Evolutionary conservation across 2,888 invertebrate genomes (phyloP), one percentile per base, ranked within the genome.

Genomic region (Girardia tigrina): DNA sequence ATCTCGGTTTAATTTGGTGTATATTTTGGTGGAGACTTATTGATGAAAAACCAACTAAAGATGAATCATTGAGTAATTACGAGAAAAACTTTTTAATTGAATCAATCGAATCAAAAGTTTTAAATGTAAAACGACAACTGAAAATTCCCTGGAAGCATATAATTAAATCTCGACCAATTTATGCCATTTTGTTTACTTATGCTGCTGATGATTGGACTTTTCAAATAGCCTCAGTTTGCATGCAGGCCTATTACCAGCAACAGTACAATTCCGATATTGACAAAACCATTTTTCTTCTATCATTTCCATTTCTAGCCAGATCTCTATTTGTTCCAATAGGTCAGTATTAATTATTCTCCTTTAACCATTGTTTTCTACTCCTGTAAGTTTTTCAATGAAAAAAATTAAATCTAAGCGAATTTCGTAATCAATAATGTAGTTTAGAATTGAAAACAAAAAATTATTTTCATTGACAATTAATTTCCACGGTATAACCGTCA

Each of bases 201-300:
- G 77, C 77, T 14, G 77, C 77, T 26, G 77, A 77, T 29, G 77
- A 77, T 27, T 77, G 77, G 77, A 77, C 77, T 1, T 77, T 77
- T 69, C 77, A 77, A 71, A 77, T 77, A 26, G 42, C 76, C 20
- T 77, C 77, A 12, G 77, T 77, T 26, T 77, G 77, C 42, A 77
- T 77, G 77, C 77, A 77, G 29, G 26, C 72, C 12, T 77, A 77
- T 72, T 77, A 77, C 23, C 23, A 28, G 8, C 28, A 78, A 16
- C 71, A 73, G 27, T 77, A 77, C 29, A 26, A 77, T 28, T 42
- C 77, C 20, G 42, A 77, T 26, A 77, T 77, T n/a, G 77, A 77
- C 2, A 29, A 71, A 6, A 77, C 77, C 8, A 76, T 77, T 28
- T 27, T 26, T 20, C 29, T 77, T 23, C 76, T 77, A n/a, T 27